A percentile compares a stretch with the other conserved stretches of the same genome.
Evolutionary conservation across 1,140 invertebrate genomes (phyloP).

Genomic region (Cylas formicarius): DNA sequence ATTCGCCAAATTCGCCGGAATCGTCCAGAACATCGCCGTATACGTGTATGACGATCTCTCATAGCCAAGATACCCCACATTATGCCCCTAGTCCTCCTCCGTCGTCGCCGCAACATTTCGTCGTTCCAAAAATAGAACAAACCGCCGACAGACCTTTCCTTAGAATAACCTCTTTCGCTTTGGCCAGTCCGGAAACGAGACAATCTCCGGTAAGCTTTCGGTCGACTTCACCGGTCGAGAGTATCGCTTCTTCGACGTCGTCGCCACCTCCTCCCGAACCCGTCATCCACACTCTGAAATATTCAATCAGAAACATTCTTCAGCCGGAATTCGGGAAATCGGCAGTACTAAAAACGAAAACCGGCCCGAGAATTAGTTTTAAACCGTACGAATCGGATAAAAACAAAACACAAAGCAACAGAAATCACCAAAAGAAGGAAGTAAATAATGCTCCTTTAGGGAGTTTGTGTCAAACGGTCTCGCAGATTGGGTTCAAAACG

Average conservation of each 20-base stretch:
- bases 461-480: slow-evolving; percentile 53
- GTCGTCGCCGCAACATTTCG: slow-evolving; percentile 20
- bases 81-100: slow-evolving; percentile 12
- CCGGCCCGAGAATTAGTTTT: slow-evolving; percentile 29
- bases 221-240: slow-evolving; percentile 22
- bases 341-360: slow-evolving; percentile 32
- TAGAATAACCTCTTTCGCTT: slow-evolving; percentile 37
- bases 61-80: slow-evolving; percentile 20
- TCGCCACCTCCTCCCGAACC: slow-evolving; percentile 29
- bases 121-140: slow-evolving; percentile 20
- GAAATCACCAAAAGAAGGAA: slow-evolving; percentile 13
- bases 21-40: slow-evolving; percentile 38
- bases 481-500: slow-evolving; percentile 48
- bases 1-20: slow-evolving; percentile 38
- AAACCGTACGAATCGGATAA: slow-evolving; percentile 41
- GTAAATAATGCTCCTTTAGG: slow-evolving; percentile 44
- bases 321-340: slow-evolving; percentile 40
- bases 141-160: slow-evolving; percentile 29
- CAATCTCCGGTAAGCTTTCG: slow-evolving; percentile 21
- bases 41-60: slow-evolving; percentile 36
- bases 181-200: slow-evolving; percentile 31
- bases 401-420: slow-evolving; percentile 9
- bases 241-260: slow-evolving; percentile 20
- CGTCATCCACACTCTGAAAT: slow-evolving; percentile 38
- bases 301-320: slow-evolving; percentile 40